Conservation (phyloP, 2,888 invertebrate genomes). For the Tribolium freemani region DNA sequence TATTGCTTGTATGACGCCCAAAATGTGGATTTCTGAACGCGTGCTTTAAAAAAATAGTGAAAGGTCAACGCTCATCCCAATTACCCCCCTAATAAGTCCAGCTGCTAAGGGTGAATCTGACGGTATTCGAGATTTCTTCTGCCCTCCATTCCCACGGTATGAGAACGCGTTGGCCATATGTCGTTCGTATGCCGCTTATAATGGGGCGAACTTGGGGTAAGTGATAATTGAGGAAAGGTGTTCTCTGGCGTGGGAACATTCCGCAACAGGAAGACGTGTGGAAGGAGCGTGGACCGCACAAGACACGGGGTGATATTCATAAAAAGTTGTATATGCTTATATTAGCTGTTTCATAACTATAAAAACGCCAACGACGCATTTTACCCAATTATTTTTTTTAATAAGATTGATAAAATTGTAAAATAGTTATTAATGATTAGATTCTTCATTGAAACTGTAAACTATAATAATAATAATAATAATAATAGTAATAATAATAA, state of each 20-base stretch:
- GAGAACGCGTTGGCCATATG: slow-evolving; percentile 62
- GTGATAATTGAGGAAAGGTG: slow-evolving; percentile 61
- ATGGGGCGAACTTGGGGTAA: slow-evolving; percentile 52
- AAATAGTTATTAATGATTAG: too few species aligned
- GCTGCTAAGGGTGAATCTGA: slow-evolving; percentile 47
- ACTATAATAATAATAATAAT: too few species aligned
- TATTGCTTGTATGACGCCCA: too few species aligned
- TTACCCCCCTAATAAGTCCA: slow-evolving; percentile 52
- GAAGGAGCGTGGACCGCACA: slow-evolving; percentile 56
- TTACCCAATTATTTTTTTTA: too few species aligned
- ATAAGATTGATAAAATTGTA: too few species aligned
- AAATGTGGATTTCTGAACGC: background rate
- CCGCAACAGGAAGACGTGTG: slow-evolving; percentile 54
- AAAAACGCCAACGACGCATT: too few species aligned
- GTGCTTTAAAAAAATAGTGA: background rate
- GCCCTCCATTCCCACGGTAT: slow-evolving; percentile 58
- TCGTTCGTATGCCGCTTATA: slow-evolving; percentile 59
- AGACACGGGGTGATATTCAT: too few species aligned
- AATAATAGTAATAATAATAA: too few species aligned
- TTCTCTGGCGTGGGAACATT: slow-evolving; percentile 58
- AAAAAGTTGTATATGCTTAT: too few species aligned
- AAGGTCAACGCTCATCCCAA: slow-evolving; percentile 40
- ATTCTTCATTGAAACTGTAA: too few species aligned
- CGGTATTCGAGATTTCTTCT: slow-evolving; percentile 50
- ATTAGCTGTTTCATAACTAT: too few species aligned